A percentile compares a stretch with the other conserved stretches of the same genome.
phyloP scores from a whole-genome alignment of 2,113 vertebrate genomes.

The Dromaius novaehollandiae region DNA sequence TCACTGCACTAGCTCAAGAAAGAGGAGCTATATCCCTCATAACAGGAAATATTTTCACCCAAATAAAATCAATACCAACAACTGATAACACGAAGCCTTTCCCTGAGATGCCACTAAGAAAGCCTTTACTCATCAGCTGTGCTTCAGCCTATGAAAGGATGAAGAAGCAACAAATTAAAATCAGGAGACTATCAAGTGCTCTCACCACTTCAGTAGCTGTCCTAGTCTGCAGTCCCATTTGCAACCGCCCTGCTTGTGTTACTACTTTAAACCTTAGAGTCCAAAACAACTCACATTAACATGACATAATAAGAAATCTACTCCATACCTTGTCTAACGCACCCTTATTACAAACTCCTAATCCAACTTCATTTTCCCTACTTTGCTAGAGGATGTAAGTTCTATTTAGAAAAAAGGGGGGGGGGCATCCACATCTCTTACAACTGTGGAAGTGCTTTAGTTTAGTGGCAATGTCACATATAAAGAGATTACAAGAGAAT shows the following conservation, averaged over 20 bases:
- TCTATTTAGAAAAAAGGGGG: neutral
- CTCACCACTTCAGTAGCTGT: neutral
- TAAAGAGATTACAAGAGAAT: neutral
- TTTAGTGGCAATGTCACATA: neutral
- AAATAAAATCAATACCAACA: neutral
- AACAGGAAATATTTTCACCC: neutral
- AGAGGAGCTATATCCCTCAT: neutral
- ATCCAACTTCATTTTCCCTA: neutral
- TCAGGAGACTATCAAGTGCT: neutral
- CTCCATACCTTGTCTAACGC: neutral
- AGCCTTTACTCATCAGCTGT: neutral
- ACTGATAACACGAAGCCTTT: neutral
- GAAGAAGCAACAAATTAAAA: neutral
- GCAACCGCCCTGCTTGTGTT: neutral
- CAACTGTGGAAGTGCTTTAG: neutral
- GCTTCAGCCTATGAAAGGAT: neutral
- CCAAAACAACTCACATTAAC: neutral
- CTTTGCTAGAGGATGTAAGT: accelerated
- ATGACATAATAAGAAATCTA: neutral
- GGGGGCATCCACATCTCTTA: neutral
- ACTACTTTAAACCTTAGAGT: neutral
- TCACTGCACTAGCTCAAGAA: neutral
- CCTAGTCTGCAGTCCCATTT: neutral
- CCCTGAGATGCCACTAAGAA: neutral
- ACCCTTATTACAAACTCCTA: neutral